Evolutionary conservation across 2,797 vertebrate species (phyloP).

Genomic region (Orientallactaga sibirica): DNA sequence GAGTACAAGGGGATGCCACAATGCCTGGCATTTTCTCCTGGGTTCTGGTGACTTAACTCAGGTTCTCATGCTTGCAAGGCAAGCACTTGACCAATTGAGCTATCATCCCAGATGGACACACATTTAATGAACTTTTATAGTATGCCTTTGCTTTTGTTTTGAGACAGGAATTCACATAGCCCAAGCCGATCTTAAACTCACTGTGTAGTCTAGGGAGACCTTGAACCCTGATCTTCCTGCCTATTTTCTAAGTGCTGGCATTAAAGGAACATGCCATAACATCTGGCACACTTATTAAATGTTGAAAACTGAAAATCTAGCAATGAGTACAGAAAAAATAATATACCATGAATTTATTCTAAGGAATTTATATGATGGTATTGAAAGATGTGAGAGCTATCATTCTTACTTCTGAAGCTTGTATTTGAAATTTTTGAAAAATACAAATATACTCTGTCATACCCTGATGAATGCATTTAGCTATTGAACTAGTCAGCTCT

Average conservation of each 20-base stretch:
- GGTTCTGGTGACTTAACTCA: too few species aligned
- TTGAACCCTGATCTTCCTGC: not conserved
- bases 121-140: not conserved
- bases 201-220: not conserved
- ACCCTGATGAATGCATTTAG: conserved; percentile 10
- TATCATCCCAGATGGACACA: not conserved
- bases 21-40: too few species aligned
- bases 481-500: not conserved
- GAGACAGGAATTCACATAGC: not conserved
- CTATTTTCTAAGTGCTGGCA: not conserved
- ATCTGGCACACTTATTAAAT: not conserved
- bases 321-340: not conserved
- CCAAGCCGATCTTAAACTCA: not conserved
- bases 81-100: too few species aligned
- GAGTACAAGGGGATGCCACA: too few species aligned
- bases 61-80: too few species aligned
- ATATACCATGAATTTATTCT: not conserved
- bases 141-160: not conserved
- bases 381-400: not conserved
- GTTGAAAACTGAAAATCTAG: not conserved
- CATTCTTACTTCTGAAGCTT: not conserved
- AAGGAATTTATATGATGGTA: not conserved
- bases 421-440: conserved; percentile 36
- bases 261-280: not conserved
- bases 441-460: not conserved